A percentile compares a stretch with the other conserved stretches of the same genome.
Conservation (phyloP, 2,797 vertebrate genomes). For the Thaleichthys pacificus region DNA sequence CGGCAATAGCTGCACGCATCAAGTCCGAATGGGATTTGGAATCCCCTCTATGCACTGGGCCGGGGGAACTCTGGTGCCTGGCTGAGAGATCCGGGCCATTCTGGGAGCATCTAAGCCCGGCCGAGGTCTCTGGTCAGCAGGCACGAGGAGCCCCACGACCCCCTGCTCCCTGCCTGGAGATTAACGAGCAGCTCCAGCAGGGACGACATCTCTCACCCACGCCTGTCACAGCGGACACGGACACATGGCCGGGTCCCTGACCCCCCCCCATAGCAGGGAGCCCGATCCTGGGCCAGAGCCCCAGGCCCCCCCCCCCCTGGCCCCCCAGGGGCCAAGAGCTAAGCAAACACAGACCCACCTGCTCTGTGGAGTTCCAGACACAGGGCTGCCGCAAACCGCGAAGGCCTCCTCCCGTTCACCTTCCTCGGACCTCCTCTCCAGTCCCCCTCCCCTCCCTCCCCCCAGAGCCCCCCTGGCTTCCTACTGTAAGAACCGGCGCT, state of each 20-base stretch:
- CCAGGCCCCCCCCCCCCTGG: background rate
- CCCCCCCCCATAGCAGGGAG: conserved; percentile 34
- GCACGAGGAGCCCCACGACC: background rate
- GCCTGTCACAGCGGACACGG: conserved; percentile 3
- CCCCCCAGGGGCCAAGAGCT: background rate
- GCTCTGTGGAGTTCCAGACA: conserved; percentile 8
- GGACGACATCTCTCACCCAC: conserved; percentile 4
- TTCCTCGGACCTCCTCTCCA: background rate
- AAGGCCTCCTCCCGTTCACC: background rate
- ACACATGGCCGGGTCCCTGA: conserved; percentile 6
- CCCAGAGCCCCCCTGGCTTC: background rate
- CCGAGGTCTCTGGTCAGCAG: background rate
- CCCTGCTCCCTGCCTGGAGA: background rate
- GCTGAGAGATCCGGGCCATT: background rate
- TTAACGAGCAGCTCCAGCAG: conserved; percentile 15
- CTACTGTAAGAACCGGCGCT: conserved; percentile 24
- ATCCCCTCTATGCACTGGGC: background rate
- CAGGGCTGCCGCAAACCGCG: background rate
- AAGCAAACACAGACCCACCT: conserved; percentile 19
- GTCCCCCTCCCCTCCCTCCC: background rate
- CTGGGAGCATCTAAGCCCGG: background rate
- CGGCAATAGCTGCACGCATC: background rate
- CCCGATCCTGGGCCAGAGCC: conserved; percentile 14
- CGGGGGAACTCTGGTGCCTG: background rate
- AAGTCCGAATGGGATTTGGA: background rate